phyloP scores from a whole-genome alignment of 2,888 invertebrate genomes.

The Hydraecia micacea region DNA sequence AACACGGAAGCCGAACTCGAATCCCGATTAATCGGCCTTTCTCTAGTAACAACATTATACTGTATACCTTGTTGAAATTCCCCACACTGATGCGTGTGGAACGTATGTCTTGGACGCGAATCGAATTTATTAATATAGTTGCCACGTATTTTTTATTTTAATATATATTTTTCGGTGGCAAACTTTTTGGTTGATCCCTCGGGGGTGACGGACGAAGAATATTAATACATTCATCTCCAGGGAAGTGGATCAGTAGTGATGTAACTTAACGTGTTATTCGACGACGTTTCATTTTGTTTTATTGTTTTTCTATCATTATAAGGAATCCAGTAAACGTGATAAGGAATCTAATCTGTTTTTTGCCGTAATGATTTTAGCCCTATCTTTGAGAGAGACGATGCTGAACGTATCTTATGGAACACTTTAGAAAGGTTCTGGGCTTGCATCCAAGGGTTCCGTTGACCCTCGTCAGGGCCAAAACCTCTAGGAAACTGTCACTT shows the following conservation, averaged over 20 bases:
- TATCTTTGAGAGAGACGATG: slow-evolving; percentile 29
- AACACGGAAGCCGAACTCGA: slow-evolving; percentile 43
- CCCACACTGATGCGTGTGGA: slow-evolving; percentile 33
- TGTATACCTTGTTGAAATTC: slow-evolving; percentile 58
- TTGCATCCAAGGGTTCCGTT: slow-evolving; percentile 47
- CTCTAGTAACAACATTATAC: slow-evolving; percentile 46
- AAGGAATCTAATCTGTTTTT: slow-evolving; percentile 43
- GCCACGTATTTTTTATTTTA: slow-evolving; percentile 63
- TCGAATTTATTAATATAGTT: slow-evolving; percentile 64
- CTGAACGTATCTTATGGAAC: slow-evolving; percentile 58
- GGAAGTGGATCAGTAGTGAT: slow-evolving; percentile 61
- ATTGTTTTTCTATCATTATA: slow-evolving; percentile 48
- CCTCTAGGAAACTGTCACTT: slow-evolving; percentile 61
- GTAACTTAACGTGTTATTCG: slow-evolving; percentile 42
- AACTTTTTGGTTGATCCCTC: slow-evolving; percentile 62
- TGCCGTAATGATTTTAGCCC: slow-evolving; percentile 39
- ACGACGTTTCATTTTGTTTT: slow-evolving; percentile 42
- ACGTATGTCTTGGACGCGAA: slow-evolving; percentile 61
- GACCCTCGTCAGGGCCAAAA: slow-evolving; percentile 61
- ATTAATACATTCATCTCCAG: slow-evolving; percentile 54
- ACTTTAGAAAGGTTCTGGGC: slow-evolving; percentile 44
- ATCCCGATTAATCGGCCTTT: slow-evolving; percentile 45
- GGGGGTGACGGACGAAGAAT: slow-evolving; percentile 54
- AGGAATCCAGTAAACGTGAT: slow-evolving; percentile 37
- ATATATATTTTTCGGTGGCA: slow-evolving; percentile 57